Base-by-base conservation (phyloP, 2,888 invertebrate species). In the Bombyx huttoni region DNA sequence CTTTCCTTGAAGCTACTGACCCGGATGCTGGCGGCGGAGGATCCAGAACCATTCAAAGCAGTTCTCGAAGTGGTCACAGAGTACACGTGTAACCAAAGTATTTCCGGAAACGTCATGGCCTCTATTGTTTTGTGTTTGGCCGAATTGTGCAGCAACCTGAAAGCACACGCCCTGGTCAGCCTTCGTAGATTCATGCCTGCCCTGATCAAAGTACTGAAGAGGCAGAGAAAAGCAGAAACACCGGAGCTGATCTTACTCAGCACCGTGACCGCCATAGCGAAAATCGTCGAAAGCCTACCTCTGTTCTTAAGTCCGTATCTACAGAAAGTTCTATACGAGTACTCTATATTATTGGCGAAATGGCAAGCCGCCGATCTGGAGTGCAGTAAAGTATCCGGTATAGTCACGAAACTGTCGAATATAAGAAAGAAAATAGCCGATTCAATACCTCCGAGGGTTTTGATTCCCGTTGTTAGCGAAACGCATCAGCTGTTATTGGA, bases 241-340 rank as follows among this genome's bases (percentile, higher is more conserved):
- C 91, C 92, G 0, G 91, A 92, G 61, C 63, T 92, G 14, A 80
- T 92, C 0, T 75, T 94, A n/a, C 73, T 94, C 13, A 94, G 95
- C 71, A 91, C 94, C 7, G 90, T 96, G 1, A 94, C 95, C 3
- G 93, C 95, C 0, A 81, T 96, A 40, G 92, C 94, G 54, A 96
- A 96, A 77, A 91, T 98, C 47, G 91, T 97, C 6, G 94, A 95
- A 68, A 92, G 93, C 34, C 75, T 98, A 47, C 93, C 96, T 0
- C 86, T 94, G 46, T 98, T 98, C 73, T 75, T 98, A 58, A 96
- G 96, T 56, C 95, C 96, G 0, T 97, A 97, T 77, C 81, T 97
- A 40, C 91, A 92, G 59, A 92, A 93, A 61, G 87, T 96, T 40
- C 70, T 96, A 0, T 89, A 87, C 8, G 91, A 93, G 60, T 78